Percentiles rank a stretch among this genome's conserved stretches.
Conservation (phyloP, 2,888 invertebrate genomes). For the Philhelius pedissequus region DNA sequence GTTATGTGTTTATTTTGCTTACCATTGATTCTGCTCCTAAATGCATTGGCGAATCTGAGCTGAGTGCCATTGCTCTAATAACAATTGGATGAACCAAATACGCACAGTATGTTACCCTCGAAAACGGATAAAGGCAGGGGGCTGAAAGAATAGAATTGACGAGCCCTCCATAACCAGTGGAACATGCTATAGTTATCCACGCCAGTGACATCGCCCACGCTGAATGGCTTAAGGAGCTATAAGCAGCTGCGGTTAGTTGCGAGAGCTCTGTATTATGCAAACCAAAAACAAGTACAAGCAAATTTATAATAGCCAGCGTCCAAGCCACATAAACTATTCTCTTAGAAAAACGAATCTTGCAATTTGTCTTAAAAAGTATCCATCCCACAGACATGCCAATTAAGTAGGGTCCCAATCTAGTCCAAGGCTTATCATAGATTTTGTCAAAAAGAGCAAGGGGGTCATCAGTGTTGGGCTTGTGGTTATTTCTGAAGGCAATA, state of each 20-base stretch:
- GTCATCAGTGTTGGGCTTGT: slow-evolving; percentile 88
- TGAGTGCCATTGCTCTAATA: slow-evolving; percentile 89
- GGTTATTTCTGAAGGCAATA: slow-evolving; percentile 88
- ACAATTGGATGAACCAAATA: slow-evolving; percentile 92
- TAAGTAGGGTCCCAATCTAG: slow-evolving; percentile 89
- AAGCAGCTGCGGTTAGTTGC: slow-evolving; percentile 86
- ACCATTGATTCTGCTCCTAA: slow-evolving; percentile 89
- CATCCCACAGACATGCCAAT: slow-evolving; percentile 92
- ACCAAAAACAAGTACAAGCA: slow-evolving; percentile 88
- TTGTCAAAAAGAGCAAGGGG: slow-evolving; percentile 92
- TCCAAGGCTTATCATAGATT: slow-evolving; percentile 95
- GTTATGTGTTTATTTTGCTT: slow-evolving; percentile 71
- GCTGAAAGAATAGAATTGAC: slow-evolving; percentile 87
- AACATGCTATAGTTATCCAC: slow-evolving; percentile 92
- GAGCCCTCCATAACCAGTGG: slow-evolving; percentile 90
- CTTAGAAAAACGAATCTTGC: slow-evolving; percentile 87
- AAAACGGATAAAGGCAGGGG: slow-evolving; percentile 89
- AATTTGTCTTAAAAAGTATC: slow-evolving; percentile 89
- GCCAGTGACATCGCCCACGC: slow-evolving; percentile 90
- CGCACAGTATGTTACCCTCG: slow-evolving; percentile 91
- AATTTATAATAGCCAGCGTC: slow-evolving; percentile 83
- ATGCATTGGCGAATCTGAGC: slow-evolving; percentile 90
- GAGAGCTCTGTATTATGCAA: slow-evolving; percentile 86
- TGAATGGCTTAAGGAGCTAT: slow-evolving; percentile 90
- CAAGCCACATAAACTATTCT: slow-evolving; percentile 85